Evolutionary conservation across 2,797 vertebrate genomes (phyloP).

Genomic region (Anguilla anguilla): DNA sequence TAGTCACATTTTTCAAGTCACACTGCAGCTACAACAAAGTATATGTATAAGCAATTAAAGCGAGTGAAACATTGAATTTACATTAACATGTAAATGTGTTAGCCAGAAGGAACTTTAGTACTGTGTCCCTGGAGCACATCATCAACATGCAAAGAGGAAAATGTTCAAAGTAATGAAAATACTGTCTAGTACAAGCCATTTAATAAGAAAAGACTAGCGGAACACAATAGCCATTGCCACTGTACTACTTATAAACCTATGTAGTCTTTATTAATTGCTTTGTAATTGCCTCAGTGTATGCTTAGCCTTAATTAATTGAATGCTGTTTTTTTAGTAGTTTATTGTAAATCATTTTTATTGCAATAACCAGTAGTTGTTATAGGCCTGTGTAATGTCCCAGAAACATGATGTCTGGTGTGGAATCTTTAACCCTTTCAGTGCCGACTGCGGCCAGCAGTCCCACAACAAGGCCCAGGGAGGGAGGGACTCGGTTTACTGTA

Average conservation of each 20-base stretch:
- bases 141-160: neutral
- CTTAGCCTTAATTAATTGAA: neutral
- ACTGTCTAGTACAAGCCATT: neutral
- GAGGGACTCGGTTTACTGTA: neutral
- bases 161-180: neutral
- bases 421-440: neutral
- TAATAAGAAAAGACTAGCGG: neutral
- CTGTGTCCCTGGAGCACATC: neutral
- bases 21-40: neutral
- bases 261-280: neutral
- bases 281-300: neutral
- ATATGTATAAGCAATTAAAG: neutral
- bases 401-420: neutral
- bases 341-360: neutral
- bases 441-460: no score
- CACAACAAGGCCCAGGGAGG: neutral
- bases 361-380: neutral
- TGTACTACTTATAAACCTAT: neutral
- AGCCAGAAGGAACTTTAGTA: neutral
- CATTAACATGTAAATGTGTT: neutral
- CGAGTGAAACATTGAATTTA: neutral
- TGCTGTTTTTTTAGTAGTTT: neutral
- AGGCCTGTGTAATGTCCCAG: neutral
- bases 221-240: neutral
- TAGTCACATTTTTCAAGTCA: neutral